Conservation (phyloP, 2,888 invertebrate species). For the Balanococcus diminutus region DNA sequence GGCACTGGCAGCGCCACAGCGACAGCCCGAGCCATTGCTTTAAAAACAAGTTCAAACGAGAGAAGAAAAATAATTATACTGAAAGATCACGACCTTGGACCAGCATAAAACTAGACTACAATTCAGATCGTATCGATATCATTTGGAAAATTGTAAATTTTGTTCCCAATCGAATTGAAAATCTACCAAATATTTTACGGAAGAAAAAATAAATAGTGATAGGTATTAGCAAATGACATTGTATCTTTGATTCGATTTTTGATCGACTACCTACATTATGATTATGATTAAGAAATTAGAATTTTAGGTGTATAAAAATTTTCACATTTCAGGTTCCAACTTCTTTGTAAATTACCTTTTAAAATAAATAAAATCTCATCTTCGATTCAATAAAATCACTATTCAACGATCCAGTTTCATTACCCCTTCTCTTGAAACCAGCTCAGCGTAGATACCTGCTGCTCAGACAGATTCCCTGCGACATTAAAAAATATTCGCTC, state of each 20-base stretch:
- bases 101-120: neutral
- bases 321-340: neutral
- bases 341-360: neutral
- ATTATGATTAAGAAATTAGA: too few relatives aligned
- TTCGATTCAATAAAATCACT: neutral
- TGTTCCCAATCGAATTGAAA: neutral
- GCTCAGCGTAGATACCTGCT: too few relatives aligned
- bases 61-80: neutral
- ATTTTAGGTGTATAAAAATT: neutral
- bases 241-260: neutral
- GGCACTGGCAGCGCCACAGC: neutral
- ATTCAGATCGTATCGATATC: neutral
- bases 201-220: neutral
- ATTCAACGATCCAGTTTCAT: neutral
- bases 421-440: neutral
- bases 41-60: constrained; percentile 25
- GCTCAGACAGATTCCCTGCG: too few relatives aligned
- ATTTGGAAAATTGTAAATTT: neutral
- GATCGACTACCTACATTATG: neutral
- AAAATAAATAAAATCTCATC: neutral
- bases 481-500: neutral
- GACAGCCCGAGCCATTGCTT: too few relatives aligned
- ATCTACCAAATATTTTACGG: too few relatives aligned
- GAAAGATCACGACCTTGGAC: constrained; percentile 31
- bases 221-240: neutral